Conservation (phyloP, 2,888 invertebrate genomes). For the Deilephila elpenor region DNA sequence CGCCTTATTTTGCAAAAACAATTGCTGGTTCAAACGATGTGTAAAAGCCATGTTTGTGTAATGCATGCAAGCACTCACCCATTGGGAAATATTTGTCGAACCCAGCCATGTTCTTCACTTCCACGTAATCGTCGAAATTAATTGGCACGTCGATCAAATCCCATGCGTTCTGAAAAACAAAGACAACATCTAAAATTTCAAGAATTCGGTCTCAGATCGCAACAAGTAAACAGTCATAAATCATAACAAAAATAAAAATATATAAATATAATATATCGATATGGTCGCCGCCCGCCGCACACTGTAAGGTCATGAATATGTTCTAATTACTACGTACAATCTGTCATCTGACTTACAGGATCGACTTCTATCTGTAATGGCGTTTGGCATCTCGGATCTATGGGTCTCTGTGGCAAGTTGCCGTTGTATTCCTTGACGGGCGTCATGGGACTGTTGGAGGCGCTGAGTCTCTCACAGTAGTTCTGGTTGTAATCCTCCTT, state of each 20-base stretch:
- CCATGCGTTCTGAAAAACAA: conserved; percentile 85
- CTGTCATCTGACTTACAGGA: conserved; percentile 83
- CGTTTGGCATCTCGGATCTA: conserved; percentile 72
- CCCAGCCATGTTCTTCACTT: conserved; percentile 85
- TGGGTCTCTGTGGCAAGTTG: conserved; percentile 62
- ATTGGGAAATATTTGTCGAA: conserved; percentile 84
- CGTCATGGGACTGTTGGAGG: conserved; percentile 69
- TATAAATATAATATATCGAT: background rate
- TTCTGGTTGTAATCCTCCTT: conserved; percentile 78
- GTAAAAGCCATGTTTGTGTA: conserved; percentile 8
- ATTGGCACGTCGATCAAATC: conserved; percentile 76
- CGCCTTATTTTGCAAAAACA: too few species aligned
- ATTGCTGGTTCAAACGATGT: background rate
- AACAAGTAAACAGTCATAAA: conserved; percentile 28
- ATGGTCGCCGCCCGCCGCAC: conserved; percentile 31
- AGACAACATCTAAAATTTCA: background rate
- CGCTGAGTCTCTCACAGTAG: conserved; percentile 72
- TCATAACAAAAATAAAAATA: conserved; percentile 9
- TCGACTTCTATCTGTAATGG: conserved; percentile 88
- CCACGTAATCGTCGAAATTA: conserved; percentile 70
- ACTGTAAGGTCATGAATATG: conserved; percentile 11
- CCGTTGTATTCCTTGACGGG: conserved; percentile 71
- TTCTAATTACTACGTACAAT: conserved; percentile 30
- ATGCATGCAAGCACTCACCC: conserved; percentile 66
- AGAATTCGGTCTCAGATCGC: background rate